These are phyloP conservation scores for Chloroceryle inda DNA, from an alignment of 2,797 vertebrate species.

Conservation along the genomic window DNA sequence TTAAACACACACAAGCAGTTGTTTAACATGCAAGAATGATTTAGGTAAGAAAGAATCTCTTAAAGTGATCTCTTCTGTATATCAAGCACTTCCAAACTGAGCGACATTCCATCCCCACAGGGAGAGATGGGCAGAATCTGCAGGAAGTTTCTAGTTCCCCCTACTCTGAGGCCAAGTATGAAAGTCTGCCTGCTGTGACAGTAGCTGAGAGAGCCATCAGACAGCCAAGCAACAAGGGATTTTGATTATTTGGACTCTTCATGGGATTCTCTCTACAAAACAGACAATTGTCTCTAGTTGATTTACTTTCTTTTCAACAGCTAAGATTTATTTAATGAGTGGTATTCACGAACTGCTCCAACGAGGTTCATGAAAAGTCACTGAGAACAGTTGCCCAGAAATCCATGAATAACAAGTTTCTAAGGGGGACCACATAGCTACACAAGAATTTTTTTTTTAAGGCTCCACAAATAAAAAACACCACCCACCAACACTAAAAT, in stretches of 20 bases:
- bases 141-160: neutral
- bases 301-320: slow-evolving; percentile 22
- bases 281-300: neutral
- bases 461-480: neutral
- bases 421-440: neutral
- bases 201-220: neutral
- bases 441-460: neutral
- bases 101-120: neutral
- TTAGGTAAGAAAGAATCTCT: neutral
- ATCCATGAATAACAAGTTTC: neutral
- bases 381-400: neutral
- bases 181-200: neutral
- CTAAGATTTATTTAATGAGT: neutral
- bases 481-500: neutral
- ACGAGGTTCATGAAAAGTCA: slow-evolving; percentile 2
- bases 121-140: neutral
- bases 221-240: neutral
- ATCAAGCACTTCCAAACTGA: neutral
- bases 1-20: neutral
- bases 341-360: neutral
- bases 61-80: neutral
- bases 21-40: neutral
- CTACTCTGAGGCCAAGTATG: neutral
- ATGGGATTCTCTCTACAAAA: neutral
- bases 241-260: neutral